Evolutionary conservation across 2,113 vertebrate species (phyloP).

Genomic region (Ovibos moschatus): DNA sequence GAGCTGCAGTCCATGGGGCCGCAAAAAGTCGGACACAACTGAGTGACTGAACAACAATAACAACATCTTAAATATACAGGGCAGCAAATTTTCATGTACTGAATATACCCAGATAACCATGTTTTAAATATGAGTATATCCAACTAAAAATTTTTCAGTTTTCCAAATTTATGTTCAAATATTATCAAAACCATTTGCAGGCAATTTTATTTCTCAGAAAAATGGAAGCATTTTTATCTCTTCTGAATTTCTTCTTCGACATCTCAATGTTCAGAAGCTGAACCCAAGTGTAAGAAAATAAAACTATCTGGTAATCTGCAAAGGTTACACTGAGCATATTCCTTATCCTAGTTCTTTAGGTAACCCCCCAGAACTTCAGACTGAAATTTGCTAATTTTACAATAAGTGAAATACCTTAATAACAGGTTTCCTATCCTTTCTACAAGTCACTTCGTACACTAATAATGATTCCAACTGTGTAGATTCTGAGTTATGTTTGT

Average conservation of each 20-base stretch:
- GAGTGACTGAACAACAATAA: neutral
- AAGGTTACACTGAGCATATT: neutral
- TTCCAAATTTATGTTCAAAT: neutral
- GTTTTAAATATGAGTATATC: neutral
- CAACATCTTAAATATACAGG: neutral
- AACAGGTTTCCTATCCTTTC: neutral
- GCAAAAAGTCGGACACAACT: accelerated
- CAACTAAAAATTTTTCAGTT: neutral
- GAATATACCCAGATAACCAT: neutral
- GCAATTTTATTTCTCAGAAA: neutral
- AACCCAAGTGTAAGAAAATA: neutral
- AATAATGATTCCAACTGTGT: neutral
- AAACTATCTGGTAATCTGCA: neutral
- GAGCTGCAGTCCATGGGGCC: neutral
- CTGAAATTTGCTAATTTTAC: neutral
- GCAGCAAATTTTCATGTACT: neutral
- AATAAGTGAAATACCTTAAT: neutral
- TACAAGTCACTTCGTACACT: neutral
- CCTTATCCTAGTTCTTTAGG: neutral
- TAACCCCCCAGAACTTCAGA: neutral
- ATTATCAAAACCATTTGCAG: neutral
- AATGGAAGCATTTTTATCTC: neutral
- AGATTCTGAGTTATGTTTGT: neutral
- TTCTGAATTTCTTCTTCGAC: neutral
- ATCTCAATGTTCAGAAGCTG: neutral